These are phyloP conservation scores for Odontothrips loti DNA, from an alignment of 2,888 invertebrate genomes.

Conservation along the genomic window DNA sequence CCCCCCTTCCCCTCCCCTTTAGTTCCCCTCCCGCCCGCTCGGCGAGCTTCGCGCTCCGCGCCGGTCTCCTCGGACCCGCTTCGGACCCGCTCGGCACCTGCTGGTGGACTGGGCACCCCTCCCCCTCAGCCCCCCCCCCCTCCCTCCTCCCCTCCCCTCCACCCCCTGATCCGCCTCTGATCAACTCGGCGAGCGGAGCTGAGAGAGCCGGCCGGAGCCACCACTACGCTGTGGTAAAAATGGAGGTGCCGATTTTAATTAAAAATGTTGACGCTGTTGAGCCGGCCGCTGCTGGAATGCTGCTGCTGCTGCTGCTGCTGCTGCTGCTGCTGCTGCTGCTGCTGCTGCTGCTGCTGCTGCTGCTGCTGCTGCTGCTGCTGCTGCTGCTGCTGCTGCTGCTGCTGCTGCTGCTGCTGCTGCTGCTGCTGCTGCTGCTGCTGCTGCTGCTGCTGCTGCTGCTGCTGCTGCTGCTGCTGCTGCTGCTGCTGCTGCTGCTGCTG, in stretches of 20 bases:
- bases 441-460: background rate
- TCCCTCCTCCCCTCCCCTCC: background rate
- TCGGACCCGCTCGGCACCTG: slow-evolving; percentile 25
- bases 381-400: too few species aligned
- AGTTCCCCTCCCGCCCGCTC: background rate
- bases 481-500: too few species aligned
- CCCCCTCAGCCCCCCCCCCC: background rate
- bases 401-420: background rate
- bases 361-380: too few species aligned
- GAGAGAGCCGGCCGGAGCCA: background rate
- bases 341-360: background rate
- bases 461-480: too few species aligned
- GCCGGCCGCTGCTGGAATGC: background rate
- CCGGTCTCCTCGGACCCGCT: slow-evolving; percentile 20
- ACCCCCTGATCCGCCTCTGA: too few species aligned
- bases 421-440: too few species aligned
- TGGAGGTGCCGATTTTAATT: background rate
- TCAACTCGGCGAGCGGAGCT: background rate
- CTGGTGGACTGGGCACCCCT: background rate
- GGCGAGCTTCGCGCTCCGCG: background rate
- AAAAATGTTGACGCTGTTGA: background rate
- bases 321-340: too few species aligned
- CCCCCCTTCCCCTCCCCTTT: background rate
- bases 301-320: too few species aligned
- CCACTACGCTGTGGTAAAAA: slow-evolving; percentile 2